A percentile compares a stretch with the other conserved stretches of the same genome.
phyloP scores from a whole-genome alignment of 2,888 invertebrate genomes.

The Brachyopa scutellaris region DNA sequence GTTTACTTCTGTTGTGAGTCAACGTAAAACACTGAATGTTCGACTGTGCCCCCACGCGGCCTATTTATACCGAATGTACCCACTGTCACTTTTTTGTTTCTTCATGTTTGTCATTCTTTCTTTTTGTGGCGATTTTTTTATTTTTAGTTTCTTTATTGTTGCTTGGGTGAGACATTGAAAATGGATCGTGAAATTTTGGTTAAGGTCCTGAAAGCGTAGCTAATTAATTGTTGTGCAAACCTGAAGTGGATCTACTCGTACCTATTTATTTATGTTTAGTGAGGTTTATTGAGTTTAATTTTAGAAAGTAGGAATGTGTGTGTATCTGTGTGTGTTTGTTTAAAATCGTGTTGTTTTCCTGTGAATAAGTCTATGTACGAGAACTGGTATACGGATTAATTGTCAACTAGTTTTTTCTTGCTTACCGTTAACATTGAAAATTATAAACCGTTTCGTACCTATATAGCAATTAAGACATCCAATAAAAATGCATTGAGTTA shows the following conservation, averaged over 20 bases:
- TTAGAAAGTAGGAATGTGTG: too few relatives aligned
- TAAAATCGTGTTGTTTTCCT: too few relatives aligned
- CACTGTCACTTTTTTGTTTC: constrained; percentile 60
- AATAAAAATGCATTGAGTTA: too few relatives aligned
- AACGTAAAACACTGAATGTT: constrained; percentile 64
- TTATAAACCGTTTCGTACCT: too few relatives aligned
- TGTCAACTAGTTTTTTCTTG: too few relatives aligned
- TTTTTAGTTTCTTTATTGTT: constrained; percentile 2
- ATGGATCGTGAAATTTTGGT: constrained; percentile 25
- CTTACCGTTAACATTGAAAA: too few relatives aligned
- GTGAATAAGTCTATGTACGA: too few relatives aligned
- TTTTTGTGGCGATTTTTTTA: not conserved
- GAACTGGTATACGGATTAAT: too few relatives aligned
- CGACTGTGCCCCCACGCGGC: constrained; percentile 17
- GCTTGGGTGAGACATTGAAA: constrained; percentile 29
- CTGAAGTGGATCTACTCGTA: constrained; percentile 24
- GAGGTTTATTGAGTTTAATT: not conserved
- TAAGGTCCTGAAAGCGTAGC: constrained; percentile 48
- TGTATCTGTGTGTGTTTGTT: too few relatives aligned
- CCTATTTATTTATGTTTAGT: not conserved
- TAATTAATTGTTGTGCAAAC: constrained; percentile 31
- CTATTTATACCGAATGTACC: constrained; percentile 56
- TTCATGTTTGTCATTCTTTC: constrained; percentile 33
- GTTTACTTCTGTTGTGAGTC: constrained; percentile 67
- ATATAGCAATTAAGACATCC: too few relatives aligned